Evolutionary conservation across 2,113 vertebrate species (phyloP).

Genomic region (Trematocara stigmaticum): DNA sequence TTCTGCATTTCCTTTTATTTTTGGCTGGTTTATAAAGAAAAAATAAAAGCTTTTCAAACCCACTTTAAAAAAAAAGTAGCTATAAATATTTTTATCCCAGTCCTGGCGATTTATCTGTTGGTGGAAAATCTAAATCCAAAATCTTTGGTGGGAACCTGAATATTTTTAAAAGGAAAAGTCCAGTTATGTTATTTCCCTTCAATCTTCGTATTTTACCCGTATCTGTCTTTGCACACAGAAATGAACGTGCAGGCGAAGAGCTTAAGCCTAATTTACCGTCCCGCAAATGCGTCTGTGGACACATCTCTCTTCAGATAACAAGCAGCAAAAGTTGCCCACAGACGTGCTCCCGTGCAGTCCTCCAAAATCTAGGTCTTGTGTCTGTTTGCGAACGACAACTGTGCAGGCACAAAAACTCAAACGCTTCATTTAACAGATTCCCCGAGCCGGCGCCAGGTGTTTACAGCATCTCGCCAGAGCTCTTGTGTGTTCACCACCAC

Average conservation of each 20-base stretch:
- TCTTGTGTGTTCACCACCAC: background rate
- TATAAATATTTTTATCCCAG: background rate
- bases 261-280: background rate
- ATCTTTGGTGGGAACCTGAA: background rate
- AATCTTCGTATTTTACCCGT: background rate
- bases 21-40: background rate
- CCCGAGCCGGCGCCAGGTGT: rapidly evolving
- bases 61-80: background rate
- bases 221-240: background rate
- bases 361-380: background rate
- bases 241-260: rapidly evolving
- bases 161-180: rapidly evolving
- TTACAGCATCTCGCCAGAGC: background rate
- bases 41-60: background rate
- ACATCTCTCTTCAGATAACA: background rate
- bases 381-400: background rate
- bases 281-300: rapidly evolving
- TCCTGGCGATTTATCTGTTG: background rate
- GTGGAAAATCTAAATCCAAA: background rate
- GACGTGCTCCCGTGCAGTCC: background rate
- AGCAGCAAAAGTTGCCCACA: background rate
- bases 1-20: background rate
- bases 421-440: background rate
- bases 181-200: background rate
- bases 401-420: rapidly evolving